Evolutionary conservation across 2,888 invertebrate genomes (phyloP).

Genomic region (Thymelicus lineola): DNA sequence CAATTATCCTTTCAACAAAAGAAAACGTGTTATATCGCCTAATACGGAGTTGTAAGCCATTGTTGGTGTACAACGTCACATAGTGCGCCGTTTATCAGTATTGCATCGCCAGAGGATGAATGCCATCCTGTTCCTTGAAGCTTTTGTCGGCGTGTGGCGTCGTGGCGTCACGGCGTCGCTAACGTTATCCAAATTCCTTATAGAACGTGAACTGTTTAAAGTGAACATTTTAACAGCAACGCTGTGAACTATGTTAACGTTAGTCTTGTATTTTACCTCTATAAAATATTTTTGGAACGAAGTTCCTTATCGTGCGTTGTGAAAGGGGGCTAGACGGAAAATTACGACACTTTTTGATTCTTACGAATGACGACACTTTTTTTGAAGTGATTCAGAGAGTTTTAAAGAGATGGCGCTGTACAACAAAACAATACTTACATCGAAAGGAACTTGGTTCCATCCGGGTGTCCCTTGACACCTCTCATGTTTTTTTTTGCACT

Average conservation of each 20-base stretch:
- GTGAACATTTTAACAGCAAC: background rate
- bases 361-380: no score
- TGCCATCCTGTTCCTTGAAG: slow-evolving; percentile 5
- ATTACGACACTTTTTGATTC: no score
- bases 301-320: no score
- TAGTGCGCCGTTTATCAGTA: background rate
- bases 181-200: background rate
- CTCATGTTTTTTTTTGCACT: no score
- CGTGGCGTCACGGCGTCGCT: background rate
- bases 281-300: no score
- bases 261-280: background rate
- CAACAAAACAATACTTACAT: no score
- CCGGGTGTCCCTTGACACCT: no score
- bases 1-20: no score
- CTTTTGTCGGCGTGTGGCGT: background rate
- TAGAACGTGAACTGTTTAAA: background rate
- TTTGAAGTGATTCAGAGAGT: no score
- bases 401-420: no score
- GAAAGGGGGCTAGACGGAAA: no score
- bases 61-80: background rate
- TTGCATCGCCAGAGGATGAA: background rate
- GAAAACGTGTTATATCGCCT: background rate
- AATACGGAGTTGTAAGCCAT: background rate
- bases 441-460: no score
- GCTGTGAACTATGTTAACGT: background rate